Base-by-base conservation (phyloP, 2,797 vertebrate species). In the Mionectes olivaceus region DNA sequence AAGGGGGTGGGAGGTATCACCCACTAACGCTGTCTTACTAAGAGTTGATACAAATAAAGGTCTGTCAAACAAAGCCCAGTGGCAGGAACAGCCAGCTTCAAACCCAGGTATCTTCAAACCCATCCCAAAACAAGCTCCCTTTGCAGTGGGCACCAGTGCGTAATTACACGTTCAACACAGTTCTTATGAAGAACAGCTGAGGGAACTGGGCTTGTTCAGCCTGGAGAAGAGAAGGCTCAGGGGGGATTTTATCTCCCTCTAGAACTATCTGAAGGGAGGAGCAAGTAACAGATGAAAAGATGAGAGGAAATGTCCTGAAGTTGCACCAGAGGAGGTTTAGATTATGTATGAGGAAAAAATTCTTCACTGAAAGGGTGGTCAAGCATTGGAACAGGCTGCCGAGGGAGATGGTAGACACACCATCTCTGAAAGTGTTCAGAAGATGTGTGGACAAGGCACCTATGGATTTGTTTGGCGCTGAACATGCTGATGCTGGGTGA, bases 401-500 rank as follows among this genome's bases (percentile, higher is more conserved):
- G 14, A 24, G 30, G 30, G 59, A 47, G 47, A 5, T 21, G 50
- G 25, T 12, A 41, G 52, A 47, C 77, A 35, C 33, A 65, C 33
- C 12, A 3, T 28, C 46, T 24, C 73, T 78, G 46, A 41, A 71
- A 64, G 52, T 13, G 30, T 22, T 59, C 65, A 23, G 10, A 63
- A 57, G 13, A 6, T 32, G 19, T 17, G 25, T 41, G 50, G n/a
- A 32, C 7, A 8, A 32, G 73, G 25, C 52, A 65, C 33, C 19
- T 21, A 65, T 39, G 39, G 59, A 33, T 10, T 23, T 52, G 33
- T 53, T 35, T 10, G 23, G 46, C 47, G 33, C 12, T 59, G 37
- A 57, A 25, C 0, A 0, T 30, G 30, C 24, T 50, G n/a, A 39
- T 57, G 39, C 33, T 46, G 28, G n/a, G 21, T 27, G 64, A 35